Conservation (phyloP, 2,888 invertebrate genomes). For the Leptinotarsa rubiginosa region DNA sequence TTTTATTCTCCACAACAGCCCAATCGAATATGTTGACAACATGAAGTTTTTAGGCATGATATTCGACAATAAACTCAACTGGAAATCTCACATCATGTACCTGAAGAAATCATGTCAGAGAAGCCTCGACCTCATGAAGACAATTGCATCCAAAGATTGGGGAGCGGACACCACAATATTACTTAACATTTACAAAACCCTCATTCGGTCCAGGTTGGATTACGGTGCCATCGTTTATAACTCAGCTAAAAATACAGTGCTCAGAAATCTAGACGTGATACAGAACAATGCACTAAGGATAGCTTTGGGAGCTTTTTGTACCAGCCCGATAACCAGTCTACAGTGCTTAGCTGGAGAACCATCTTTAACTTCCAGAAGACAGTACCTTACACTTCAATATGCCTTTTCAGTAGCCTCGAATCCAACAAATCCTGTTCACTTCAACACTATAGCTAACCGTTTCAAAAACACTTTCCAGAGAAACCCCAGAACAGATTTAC, state of each 20-base stretch:
- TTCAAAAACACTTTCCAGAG: not conserved
- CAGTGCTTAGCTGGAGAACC: conserved; percentile 13
- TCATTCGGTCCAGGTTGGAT: not conserved
- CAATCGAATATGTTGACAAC: too few species aligned
- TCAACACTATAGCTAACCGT: conserved; percentile 6
- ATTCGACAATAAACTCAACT: too few species aligned
- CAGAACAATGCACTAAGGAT: not conserved
- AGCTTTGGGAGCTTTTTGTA: too few species aligned
- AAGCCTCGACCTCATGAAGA: too few species aligned
- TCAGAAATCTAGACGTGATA: too few species aligned
- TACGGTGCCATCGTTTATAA: not conserved
- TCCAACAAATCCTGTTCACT: conserved; percentile 4
- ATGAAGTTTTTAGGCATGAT: too few species aligned
- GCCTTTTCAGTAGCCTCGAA: not conserved
- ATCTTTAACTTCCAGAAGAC: conserved; percentile 15
- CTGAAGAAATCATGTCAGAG: too few species aligned
- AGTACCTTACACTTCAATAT: conserved; percentile 9
- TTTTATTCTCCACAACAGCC: too few species aligned
- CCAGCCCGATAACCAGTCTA: not conserved
- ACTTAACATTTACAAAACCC: not conserved
- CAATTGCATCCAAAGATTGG: too few species aligned
- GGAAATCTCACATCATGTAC: too few species aligned
- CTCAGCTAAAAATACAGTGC: too few species aligned
- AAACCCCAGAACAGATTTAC: not conserved
- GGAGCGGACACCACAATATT: too few species aligned